Evolutionary conservation across 2,888 invertebrate genomes (phyloP), one percentile per base, ranked within the genome.

Genomic region (Hyposoter dolosus): DNA sequence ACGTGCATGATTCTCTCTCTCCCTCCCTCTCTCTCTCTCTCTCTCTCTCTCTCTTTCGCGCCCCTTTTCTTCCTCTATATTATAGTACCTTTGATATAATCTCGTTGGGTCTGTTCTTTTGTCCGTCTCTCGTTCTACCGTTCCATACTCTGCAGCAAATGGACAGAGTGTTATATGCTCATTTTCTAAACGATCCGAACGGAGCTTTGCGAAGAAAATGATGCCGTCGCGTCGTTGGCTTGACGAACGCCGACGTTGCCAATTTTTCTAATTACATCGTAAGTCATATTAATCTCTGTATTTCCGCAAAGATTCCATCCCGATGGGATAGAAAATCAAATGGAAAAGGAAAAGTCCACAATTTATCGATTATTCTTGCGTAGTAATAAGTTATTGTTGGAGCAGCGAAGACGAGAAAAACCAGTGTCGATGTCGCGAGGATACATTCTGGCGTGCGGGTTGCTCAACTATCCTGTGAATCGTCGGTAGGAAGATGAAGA

Each of bases 1-100:
- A 91, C 92, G 90, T 90, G 90, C 87, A 78, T 84, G 83, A 83
- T 7, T 47, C 12, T 47, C 56, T 66, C 82, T 66, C 45, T 23
- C 74, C 28, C 71, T 83, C 79, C 50, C 60, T 80, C 69, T 47
- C 56, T 76, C 50, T 56, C 66, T 71, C 66, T 79, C 35, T 43
- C 53, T 45, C 69, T 53, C 83, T 85, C 19, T 47, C 47, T 47
- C 84, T 78, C 50, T 53, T 68, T 75, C 79, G 85, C 81, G 68
- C 47, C 80, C 69, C 40, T 23, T 80, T 79, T 45, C 17, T 63
- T 56, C 65, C 66, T 85, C 69, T 82, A 32, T 82, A 32, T 63
- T 50, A 60, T 56, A 56, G 81, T 74, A 60, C 66, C 35, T 69
- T 76, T 47, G 50, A 63, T 63, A 69, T 69, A 77, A 83, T 74